Base-by-base conservation (phyloP, 2,797 vertebrate species). In the Cirrhinus mrigala region DNA sequence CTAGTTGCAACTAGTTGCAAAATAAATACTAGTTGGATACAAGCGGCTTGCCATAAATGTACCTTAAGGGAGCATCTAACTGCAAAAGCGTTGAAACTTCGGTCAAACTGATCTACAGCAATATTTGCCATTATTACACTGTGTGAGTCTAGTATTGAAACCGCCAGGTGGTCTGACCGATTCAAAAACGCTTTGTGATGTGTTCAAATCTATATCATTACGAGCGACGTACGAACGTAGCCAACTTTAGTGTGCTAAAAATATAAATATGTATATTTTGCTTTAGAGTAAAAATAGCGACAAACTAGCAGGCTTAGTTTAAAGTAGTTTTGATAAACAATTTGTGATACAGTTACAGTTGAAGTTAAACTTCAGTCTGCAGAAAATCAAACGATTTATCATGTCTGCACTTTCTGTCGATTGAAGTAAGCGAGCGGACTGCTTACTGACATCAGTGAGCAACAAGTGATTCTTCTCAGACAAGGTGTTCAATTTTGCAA, bases 11-110 rank as follows among this genome's bases (percentile, higher is more conserved):
- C 16, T n/a, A 56, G 50, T 22, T 54, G n/a, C 73, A 54, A 54
- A n/a, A n/a, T n/a, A n/a, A n/a, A n/a, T n/a, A n/a, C n/a, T n/a
- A n/a, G n/a, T n/a, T n/a, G 12, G 7, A 44, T 44, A 44, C 18
- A 60, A 60, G 58, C 22, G 37, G 56, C 56, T 79, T 79, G 76
- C 76, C 76, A 62, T 46, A 62, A 44, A 78, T 27, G 15, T 16
- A 62, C 56, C 8, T 46, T 79, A 40, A 89, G 80, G 80, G 90
- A 90, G 87, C 92, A 92, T 79, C 77, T 82, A 82, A 88, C 83
- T 91, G 91, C 87, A 82, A 90, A 80, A 77, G 15, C 33, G 62
- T 66, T 85, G 79, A 84, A 86, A 86, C 85, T 86, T 85, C 73
- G 74, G 73, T 89, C 60, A 75, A 89, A 85, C 87, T 83, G 54